These are phyloP conservation scores for Desoria tigrina DNA, from an alignment of 2,888 invertebrate genomes.

Conservation along the genomic window DNA sequence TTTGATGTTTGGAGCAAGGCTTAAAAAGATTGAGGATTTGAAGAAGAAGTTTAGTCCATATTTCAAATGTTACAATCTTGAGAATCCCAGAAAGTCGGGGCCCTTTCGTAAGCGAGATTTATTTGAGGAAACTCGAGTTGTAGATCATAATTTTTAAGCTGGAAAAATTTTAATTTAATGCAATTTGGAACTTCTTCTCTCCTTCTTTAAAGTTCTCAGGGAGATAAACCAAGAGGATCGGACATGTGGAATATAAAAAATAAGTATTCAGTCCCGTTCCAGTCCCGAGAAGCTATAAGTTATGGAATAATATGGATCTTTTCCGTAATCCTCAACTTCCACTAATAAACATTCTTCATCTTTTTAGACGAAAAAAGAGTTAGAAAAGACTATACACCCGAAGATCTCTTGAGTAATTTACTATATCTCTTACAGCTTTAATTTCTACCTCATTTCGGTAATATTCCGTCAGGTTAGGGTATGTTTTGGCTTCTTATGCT, in stretches of 20 bases:
- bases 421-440: too few species aligned
- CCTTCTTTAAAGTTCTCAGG: conserved; percentile 6
- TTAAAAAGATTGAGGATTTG: too few species aligned
- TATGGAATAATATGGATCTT: conserved; percentile 2
- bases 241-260: too few species aligned
- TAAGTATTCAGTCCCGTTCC: too few species aligned
- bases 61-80: not conserved
- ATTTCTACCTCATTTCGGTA: too few species aligned
- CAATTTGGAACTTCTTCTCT: too few species aligned
- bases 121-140: conserved; percentile 30
- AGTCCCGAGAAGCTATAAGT: not conserved
- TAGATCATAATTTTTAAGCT: conserved; percentile 36
- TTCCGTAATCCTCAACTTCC: conserved; percentile 2
- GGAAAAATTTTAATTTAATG: conserved; percentile 36
- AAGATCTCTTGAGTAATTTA: too few species aligned
- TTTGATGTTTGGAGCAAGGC: too few species aligned
- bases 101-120: conserved; percentile 31
- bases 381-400: too few species aligned
- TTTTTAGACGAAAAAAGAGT: not conserved
- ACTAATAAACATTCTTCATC: conserved; percentile 10
- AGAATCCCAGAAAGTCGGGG: not conserved
- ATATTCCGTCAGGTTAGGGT: too few species aligned
- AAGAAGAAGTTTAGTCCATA: conserved; percentile 3
- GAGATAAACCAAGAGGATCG: too few species aligned
- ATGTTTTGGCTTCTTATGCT: too few species aligned